A percentile compares a stretch with the other conserved stretches of the same genome.
Evolutionary conservation across 2,113 vertebrate genomes (phyloP).

Genomic region (Oostethus manadensis): DNA sequence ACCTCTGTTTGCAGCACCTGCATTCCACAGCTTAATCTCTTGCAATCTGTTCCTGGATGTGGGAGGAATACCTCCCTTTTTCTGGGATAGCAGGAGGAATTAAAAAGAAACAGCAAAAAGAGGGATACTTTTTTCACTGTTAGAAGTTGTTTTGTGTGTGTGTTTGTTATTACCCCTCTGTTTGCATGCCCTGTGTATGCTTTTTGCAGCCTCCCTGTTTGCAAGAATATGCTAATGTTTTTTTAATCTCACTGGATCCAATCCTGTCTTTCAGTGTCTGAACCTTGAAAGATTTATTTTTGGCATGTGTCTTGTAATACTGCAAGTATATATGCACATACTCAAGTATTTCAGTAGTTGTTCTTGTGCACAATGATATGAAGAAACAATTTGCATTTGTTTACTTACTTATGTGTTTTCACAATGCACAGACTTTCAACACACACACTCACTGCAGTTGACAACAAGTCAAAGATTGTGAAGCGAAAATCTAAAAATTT

Average conservation of each 20-base stretch:
- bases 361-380: conserved; percentile 14
- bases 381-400: conserved; percentile 46
- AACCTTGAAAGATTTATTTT: conserved; percentile 42
- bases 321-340: no score
- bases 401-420: conserved; percentile 24
- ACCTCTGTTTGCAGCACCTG: conserved; percentile 1
- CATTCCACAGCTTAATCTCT: conserved; percentile 13
- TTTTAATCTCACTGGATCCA: conserved; percentile 51
- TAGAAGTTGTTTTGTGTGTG: conserved; percentile 16
- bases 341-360: no score
- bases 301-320: conserved; percentile 26
- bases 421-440: conserved; percentile 10
- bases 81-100: conserved; percentile 14
- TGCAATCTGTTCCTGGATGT: conserved; percentile 21
- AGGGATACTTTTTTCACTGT: conserved; percentile 28
- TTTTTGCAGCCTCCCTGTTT: conserved; percentile 34
- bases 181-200: conserved; percentile 12
- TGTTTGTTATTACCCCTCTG: conserved; percentile 16
- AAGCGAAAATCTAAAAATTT: no score
- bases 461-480: no score
- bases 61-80: conserved; percentile 19
- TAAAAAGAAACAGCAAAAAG: conserved; percentile 35
- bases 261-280: conserved; percentile 43
- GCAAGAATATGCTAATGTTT: conserved; percentile 56
- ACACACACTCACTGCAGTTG: background rate